Percentiles rank a stretch among this genome's conserved stretches.
Evolutionary conservation across 2,113 vertebrate genomes (phyloP).

Genomic region (Cyanoliseus patagonus): DNA sequence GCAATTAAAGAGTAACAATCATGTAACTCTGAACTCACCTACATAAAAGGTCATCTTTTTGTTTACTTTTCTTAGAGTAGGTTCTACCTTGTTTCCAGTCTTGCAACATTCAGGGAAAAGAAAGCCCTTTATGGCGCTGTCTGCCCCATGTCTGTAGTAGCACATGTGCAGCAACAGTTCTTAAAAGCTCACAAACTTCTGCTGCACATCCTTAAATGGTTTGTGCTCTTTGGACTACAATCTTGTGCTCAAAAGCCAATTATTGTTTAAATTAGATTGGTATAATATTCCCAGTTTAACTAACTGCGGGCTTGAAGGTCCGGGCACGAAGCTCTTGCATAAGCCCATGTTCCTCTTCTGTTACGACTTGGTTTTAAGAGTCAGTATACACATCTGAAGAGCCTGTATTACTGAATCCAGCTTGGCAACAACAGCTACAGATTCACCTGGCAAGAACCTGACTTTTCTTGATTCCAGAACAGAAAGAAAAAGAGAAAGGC

Average conservation of each 20-base stretch:
- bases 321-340: rapidly evolving
- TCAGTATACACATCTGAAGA: background rate
- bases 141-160: background rate
- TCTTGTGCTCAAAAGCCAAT: background rate
- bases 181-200: background rate
- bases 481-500: background rate
- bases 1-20: slow-evolving; percentile 15
- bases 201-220: background rate
- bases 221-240: background rate
- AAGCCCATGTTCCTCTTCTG: background rate
- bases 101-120: background rate
- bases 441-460: background rate
- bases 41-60: background rate
- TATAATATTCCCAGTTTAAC: background rate
- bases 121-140: rapidly evolving
- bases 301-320: background rate
- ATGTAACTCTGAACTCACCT: background rate
- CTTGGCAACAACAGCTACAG: background rate
- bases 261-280: background rate
- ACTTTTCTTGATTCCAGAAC: background rate
- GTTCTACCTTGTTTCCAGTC: background rate
- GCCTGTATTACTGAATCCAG: background rate
- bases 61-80: background rate
- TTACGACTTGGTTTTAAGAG: background rate
- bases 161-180: background rate